A percentile compares a stretch with the other conserved stretches of the same genome.
phyloP scores from a whole-genome alignment of 2,888 invertebrate species.

The Netelia inedita region DNA sequence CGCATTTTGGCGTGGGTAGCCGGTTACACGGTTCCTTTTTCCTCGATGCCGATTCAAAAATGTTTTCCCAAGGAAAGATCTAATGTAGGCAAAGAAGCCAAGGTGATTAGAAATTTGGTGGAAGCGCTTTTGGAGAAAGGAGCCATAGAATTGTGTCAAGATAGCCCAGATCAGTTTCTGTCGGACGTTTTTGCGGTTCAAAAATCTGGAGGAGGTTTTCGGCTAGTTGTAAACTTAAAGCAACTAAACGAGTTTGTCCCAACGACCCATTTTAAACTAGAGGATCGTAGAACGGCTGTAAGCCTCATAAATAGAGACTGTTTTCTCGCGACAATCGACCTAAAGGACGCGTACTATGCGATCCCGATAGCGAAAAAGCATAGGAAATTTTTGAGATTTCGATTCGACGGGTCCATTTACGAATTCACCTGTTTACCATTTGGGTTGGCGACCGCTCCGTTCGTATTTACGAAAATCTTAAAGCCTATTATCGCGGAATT shows the following conservation, averaged over 20 bases:
- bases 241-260: background rate
- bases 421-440: constrained; percentile 73
- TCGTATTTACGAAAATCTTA: constrained; percentile 73
- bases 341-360: constrained; percentile 54
- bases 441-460: constrained; percentile 73
- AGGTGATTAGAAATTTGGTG: background rate
- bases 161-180: constrained; percentile 8
- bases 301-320: background rate
- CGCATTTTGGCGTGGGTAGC: constrained; percentile 49
- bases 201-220: background rate
- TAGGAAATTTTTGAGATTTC: constrained; percentile 72
- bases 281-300: background rate
- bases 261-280: too few species aligned
- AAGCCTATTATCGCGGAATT: constrained; percentile 56
- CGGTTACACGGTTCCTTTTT: constrained; percentile 59
- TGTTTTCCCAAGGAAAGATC: background rate
- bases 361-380: constrained; percentile 59
- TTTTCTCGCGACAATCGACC: constrained; percentile 51
- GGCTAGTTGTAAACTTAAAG: constrained; percentile 2
- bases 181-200: constrained; percentile 6
- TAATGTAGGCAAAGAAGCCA: constrained; percentile 24
- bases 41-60: constrained; percentile 21
- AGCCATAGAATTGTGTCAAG: constrained; percentile 10
- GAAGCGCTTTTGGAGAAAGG: background rate
- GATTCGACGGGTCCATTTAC: constrained; percentile 61